These are phyloP conservation scores for Corvus cornix DNA, from an alignment of 2,113 vertebrate species.

Conservation along the genomic window DNA sequence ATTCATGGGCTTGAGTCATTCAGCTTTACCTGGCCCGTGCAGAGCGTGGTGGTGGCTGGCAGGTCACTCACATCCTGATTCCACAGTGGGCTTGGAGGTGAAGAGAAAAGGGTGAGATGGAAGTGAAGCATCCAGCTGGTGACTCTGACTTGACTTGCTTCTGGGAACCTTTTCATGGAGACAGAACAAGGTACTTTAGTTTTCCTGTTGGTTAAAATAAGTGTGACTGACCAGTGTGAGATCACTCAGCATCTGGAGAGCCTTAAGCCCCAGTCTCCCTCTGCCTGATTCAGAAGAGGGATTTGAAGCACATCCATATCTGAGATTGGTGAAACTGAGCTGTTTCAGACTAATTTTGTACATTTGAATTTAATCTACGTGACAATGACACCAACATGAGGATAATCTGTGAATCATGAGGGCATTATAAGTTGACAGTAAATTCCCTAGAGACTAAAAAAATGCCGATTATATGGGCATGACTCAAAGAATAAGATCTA, in stretches of 20 bases:
- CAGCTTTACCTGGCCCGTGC: no score
- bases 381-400: background rate
- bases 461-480: background rate
- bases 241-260: background rate
- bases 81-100: background rate
- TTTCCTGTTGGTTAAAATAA: background rate
- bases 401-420: background rate
- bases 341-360: background rate
- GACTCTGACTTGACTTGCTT: background rate
- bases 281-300: background rate
- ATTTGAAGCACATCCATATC: background rate
- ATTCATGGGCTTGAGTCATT: background rate
- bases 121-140: background rate
- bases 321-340: background rate
- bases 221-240: background rate
- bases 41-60: rapidly evolving
- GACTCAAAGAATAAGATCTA: background rate
- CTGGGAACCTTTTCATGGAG: background rate
- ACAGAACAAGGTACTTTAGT: background rate
- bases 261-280: rapidly evolving
- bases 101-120: background rate
- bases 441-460: background rate
- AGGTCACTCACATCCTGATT: background rate
- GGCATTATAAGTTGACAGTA: background rate
- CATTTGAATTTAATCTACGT: background rate